Conservation (phyloP, 2,888 invertebrate species). For the Protodeltote pygarga region DNA sequence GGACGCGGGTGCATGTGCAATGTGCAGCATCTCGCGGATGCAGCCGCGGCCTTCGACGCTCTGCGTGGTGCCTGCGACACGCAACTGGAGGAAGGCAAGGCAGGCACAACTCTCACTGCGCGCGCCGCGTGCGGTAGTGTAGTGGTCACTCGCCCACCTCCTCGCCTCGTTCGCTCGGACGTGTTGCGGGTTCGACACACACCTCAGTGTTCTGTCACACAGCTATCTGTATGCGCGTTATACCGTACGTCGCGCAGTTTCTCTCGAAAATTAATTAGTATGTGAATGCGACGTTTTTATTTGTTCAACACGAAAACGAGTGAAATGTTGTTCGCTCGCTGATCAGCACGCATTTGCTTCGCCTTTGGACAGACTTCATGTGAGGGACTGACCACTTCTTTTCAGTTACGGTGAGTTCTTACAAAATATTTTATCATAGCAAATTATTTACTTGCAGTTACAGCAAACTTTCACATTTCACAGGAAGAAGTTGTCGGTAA, state of each 20-base stretch:
- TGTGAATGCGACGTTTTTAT: constrained; percentile 81
- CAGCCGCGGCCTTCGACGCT: constrained; percentile 60
- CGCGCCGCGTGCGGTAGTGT: constrained; percentile 83
- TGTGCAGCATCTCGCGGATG: constrained; percentile 72
- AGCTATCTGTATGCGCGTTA: constrained; percentile 73
- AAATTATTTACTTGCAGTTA: constrained; percentile 30
- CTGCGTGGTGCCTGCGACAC: constrained; percentile 59
- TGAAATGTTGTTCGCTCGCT: constrained; percentile 80
- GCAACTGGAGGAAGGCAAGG: constrained; percentile 53
- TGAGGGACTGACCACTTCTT: constrained; percentile 69
- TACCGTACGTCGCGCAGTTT: constrained; percentile 73
- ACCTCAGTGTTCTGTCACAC: constrained; percentile 73
- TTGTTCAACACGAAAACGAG: constrained; percentile 75
- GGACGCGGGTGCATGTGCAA: constrained; percentile 57
- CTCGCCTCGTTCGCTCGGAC: constrained; percentile 59
- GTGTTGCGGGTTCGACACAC: constrained; percentile 58
- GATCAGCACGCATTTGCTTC: constrained; percentile 65
- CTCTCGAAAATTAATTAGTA: constrained; percentile 79
- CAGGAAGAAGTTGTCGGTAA: neutral
- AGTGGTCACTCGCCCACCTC: constrained; percentile 74
- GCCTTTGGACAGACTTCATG: constrained; percentile 73
- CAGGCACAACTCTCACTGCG: constrained; percentile 83
- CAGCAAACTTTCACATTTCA: constrained; percentile 43
- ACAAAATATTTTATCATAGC: constrained; percentile 24
- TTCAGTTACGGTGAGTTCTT: constrained; percentile 67